These are phyloP conservation scores for Acanthurus leucopareius DNA, from an alignment of 2,797 vertebrate species.

Conservation along the genomic window DNA sequence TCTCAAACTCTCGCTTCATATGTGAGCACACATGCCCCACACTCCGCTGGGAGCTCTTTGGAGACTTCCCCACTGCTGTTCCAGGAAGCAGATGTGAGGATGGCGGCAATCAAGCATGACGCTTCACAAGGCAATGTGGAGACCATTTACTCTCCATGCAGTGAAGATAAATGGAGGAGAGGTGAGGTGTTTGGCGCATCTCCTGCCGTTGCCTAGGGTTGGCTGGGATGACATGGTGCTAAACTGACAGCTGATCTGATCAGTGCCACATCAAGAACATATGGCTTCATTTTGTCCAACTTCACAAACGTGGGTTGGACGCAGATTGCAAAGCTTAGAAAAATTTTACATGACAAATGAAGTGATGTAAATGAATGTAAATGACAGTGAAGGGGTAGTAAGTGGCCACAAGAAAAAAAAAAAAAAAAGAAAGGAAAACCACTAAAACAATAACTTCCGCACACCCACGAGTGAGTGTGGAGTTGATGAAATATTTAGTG, in stretches of 20 bases:
- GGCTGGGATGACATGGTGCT: constrained; percentile 42
- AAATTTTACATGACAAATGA: constrained; percentile 71
- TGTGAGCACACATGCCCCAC: constrained; percentile 73
- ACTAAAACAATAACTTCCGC: constrained; percentile 71
- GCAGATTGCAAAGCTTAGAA: constrained; percentile 42
- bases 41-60: constrained; percentile 73
- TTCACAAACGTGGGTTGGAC: constrained; percentile 40
- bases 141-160: constrained; percentile 57
- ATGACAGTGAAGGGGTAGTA: constrained; percentile 58
- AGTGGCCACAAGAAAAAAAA: constrained; percentile 56
- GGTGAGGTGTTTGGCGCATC: constrained; percentile 58
- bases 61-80: constrained; percentile 72
- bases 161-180: constrained; percentile 42
- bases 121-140: constrained; percentile 63
- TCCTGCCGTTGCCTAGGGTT: constrained; percentile 32
- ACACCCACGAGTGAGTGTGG: constrained; percentile 61
- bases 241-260: constrained; percentile 40
- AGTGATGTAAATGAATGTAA: constrained; percentile 64
- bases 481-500: constrained; percentile 75
- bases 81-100: constrained; percentile 84
- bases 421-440: constrained; percentile 35
- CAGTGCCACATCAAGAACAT: constrained; percentile 44
- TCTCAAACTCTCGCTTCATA: constrained; percentile 75
- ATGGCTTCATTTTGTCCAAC: constrained; percentile 60
- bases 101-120: constrained; percentile 66